Evolutionary conservation across 2,113 vertebrate species (phyloP), one percentile per base, ranked within the genome.

Genomic region (Speoplatyrhinus poulsoni): DNA sequence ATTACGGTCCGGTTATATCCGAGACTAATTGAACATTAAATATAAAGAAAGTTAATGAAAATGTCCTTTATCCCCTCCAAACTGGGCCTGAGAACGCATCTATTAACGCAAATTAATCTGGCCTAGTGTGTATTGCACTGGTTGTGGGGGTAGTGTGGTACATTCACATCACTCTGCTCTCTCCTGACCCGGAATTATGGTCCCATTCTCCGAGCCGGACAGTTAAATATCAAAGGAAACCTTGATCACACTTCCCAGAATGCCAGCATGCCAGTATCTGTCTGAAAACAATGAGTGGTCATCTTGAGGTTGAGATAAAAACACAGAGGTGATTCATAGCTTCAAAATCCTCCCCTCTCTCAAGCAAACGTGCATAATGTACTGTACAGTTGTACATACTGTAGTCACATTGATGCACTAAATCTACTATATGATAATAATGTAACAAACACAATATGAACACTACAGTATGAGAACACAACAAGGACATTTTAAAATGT

Each of bases 21-120:
- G 87, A 88, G 90, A 91, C 92, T 94, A 94, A 94, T 93, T 94
- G 93, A 92, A 94, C 93, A 93, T 94, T 93, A 94, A 92, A 94
- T 93, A 92, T 93, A 94, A 93, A 92, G 91, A 93, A 93, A 93
- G 92, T 93, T 93, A 92, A 94, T 94, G 92, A 94, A 94, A 94
- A 93, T 93, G 93, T 94, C 92, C 92, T 93, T 93, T 94, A 93
- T 93, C 92, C 93, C 88, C 89, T 91, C 90, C 89, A 92, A 93
- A 93, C 93, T 93, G 79, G 88, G 92, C 92, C 92, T 94, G 93
- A 93, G 93, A 94, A 89, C 89, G 92, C 93, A 94, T 94, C 88
- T 91, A 93, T 92, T 92, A 93, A 90, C 84, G 77, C 76, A 85
- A 89, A 92, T 92, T 90, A 93, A 90, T 93, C 85, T 87, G 81